Evolutionary conservation across 2,113 vertebrate species (phyloP), one percentile per base, ranked within the genome.

Genomic region (Erythrolamprus reginae): DNA sequence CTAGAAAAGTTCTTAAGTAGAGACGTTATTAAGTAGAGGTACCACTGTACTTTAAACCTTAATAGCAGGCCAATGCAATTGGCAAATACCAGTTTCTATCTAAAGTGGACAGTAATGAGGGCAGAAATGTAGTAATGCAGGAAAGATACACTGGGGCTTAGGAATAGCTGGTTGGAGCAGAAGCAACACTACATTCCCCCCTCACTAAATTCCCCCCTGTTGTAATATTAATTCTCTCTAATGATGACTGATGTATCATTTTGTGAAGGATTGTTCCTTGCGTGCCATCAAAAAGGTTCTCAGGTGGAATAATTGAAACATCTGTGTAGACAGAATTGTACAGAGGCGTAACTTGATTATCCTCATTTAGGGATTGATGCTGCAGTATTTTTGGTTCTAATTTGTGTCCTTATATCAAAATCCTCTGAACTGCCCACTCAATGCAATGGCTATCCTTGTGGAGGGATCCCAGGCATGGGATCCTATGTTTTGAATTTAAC

Each of bases 21-120:
- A n/a, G n/a, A n/a, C n/a, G n/a, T n/a, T n/a, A n/a, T n/a, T n/a
- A n/a, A n/a, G n/a, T n/a, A n/a, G n/a, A n/a, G n/a, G n/a, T n/a
- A n/a, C n/a, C n/a, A n/a, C n/a, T n/a, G n/a, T n/a, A n/a, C n/a
- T n/a, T n/a, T n/a, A n/a, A n/a, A n/a, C n/a, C n/a, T n/a, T n/a
- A 21, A 88, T 45, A 55, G 91, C 51, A n/a, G 84, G 84, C 86
- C 92, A 92, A 93, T 42, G 70, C 84, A 88, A 88, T 56, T 95
- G 93, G 89, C 93, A 94, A 89, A 19, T 92, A 93, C 90, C 93
- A 61, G 84, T 89, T 92, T 92, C 51, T 89, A 88, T 89, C 95
- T 92, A 93, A 93, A 94, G 45, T 92, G 93, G 91, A 86, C 92
- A 93, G 88, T 86, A 77, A 93, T 93, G 94, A 88, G 92, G 95